These are phyloP conservation scores for Hyposoter didymator DNA, from an alignment of 2,888 invertebrate species.

Conservation along the genomic window DNA sequence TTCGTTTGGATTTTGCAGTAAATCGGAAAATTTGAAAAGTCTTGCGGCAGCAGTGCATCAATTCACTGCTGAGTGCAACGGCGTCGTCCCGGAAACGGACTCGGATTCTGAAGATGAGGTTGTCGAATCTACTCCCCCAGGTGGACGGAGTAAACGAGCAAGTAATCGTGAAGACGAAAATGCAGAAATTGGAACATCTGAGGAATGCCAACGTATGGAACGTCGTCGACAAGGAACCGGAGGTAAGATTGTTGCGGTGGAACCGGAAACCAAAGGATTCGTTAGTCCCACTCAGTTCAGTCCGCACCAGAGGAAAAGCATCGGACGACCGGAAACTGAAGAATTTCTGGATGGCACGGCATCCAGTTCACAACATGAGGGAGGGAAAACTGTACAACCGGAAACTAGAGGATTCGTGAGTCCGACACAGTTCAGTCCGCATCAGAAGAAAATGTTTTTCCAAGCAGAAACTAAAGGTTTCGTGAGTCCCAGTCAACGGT, in stretches of 20 bases:
- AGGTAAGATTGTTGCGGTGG: not conserved
- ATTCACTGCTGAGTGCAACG: constrained; percentile 8
- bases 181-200: not conserved
- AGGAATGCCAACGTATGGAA: not conserved
- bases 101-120: constrained; percentile 43
- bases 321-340: not conserved
- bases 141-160: not conserved
- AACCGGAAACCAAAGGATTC: not conserved
- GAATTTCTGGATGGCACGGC: not conserved
- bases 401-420: constrained; percentile 9
- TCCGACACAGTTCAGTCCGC: not conserved
- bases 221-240: not conserved
- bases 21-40: constrained; percentile 23
- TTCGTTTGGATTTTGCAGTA: constrained; percentile 26
- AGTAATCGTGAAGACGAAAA: not conserved
- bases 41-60: constrained; percentile 7
- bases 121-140: constrained; percentile 27
- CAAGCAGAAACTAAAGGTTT: not conserved
- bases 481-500: not conserved
- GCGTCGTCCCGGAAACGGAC: constrained; percentile 27
- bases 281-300: constrained; percentile 10
- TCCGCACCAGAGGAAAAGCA: not conserved
- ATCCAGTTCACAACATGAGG: not conserved
- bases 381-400: not conserved
- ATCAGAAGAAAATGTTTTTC: not conserved